Base-by-base conservation (phyloP, 2,888 invertebrate genomes). In the Caenorhabditis sp. region DNA sequence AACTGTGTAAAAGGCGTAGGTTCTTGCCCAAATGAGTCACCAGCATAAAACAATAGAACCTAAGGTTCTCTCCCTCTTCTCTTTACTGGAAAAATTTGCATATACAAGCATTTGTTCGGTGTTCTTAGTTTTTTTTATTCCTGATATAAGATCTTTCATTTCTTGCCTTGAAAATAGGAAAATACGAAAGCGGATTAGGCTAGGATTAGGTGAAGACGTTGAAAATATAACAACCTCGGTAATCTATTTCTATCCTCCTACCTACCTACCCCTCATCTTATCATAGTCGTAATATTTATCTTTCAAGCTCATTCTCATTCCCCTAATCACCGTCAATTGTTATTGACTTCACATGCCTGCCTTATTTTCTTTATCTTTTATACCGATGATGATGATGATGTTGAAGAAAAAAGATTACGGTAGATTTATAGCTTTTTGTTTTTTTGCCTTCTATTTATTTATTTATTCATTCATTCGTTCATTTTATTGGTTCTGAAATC, bases 361-460 rank as follows among this genome's bases (percentile, higher is more conserved):
- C 17, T 43, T 43, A 43, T 43, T 43, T 43, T 43, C 17, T 43
- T 43, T 43, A 43, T 43, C 43, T 10, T 43, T 43, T 10, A 7
- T 43, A 10, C 5, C 10, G 36, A 43, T 43, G 43, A 14, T 43
- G 43, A 43, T 43, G 43, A 43, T 12, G 43, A 36, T 36, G 36
- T n/a, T n/a, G 36, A 36, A 43, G 43, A 43, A 14, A 17, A 7
- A 43, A 17, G 43, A 43, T 43, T 43, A 43, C 43, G 43, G 43
- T 43, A 43, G 43, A 43, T 43, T 43, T 43, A 43, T 43, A 43
- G 43, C 43, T 43, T 43, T 43, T 43, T 43, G 43, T 43, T 43
- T 43, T 43, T 43, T 43, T 43, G 12, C 43, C 43, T 43, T 14
- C 43, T 14, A n/a, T n/a, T n/a, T 14, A 43, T 43, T 43, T 43